Evolutionary conservation across 2,888 invertebrate genomes (phyloP), one percentile per base, ranked within the genome.

Genomic region (Phrixothrix hirtus): DNA sequence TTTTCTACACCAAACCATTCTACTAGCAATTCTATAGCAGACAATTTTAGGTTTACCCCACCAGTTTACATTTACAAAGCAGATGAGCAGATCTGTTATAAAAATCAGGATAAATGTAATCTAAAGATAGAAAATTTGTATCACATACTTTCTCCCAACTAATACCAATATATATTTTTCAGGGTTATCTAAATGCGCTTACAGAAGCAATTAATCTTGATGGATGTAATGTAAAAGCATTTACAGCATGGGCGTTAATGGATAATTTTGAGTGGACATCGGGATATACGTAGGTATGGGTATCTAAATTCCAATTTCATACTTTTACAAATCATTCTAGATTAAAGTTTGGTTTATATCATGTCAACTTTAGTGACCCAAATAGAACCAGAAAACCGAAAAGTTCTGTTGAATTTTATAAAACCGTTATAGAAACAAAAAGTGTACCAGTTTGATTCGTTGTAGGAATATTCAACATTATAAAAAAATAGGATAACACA

Each of bases 221-320:
- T 67, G 79, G 79, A 0, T 84, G 83, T 56, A 77, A 77, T 38
- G 79, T 87, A 0, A 68, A 77, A 5, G 88, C 85, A 0, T 92
- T 90, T 66, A 82, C 87, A 0, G 82, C 84, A 44, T 91, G 91
- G 89, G 87, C 87, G 57, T 73, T 92, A n/a, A 79, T 92, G 73
- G 92, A 72, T 50, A 68, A 70, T 52, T 70, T 71, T 29, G 71
- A 72, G 58, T 72, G 64, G 64, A 41, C 31, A 9, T 41, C 55
- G 21, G 72, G 71, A 31, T 71, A 68, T 43, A 59, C 49, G 70
- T 72, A 64, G 52, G 57, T 36, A 37, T 21, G 5, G 7, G 25
- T 21, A 21, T 6, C 5, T 7, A 4, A 4, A 7, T 21, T 21
- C 7, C 7, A 7, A 21, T 21, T 4, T 27, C 26, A 27, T 12